A percentile compares a stretch with the other conserved stretches of the same genome.
phyloP scores from a whole-genome alignment of 2,888 invertebrate species.

The Lomographa bimaculata region DNA sequence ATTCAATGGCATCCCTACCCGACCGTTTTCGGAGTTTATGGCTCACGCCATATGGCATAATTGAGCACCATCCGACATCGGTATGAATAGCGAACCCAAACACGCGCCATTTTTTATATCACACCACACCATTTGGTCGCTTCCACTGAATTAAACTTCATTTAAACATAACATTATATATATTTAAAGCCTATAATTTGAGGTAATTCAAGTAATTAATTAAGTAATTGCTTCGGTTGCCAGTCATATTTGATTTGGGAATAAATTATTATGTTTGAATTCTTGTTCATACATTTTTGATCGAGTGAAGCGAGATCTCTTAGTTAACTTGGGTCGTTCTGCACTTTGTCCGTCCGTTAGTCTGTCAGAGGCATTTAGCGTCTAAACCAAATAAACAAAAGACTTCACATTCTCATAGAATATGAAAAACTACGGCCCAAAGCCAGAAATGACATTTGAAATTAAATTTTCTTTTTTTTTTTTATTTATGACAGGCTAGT shows the following conservation, averaged over 20 bases:
- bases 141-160: slow-evolving; percentile 12
- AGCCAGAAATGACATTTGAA: too few relatives aligned
- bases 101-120: slow-evolving; percentile 20
- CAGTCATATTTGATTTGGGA: not conserved
- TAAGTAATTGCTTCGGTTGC: not conserved
- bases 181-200: slow-evolving; percentile 1
- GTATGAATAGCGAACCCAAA: slow-evolving; percentile 42
- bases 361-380: too few relatives aligned
- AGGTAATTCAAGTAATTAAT: slow-evolving; percentile 5
- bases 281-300: too few relatives aligned
- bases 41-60: slow-evolving; percentile 36
- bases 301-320: too few relatives aligned
- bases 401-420: too few relatives aligned
- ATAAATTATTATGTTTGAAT: not conserved
- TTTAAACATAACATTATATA: slow-evolving; percentile 8
- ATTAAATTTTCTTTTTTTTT: too few relatives aligned
- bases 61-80: slow-evolving; percentile 39
- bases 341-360: too few relatives aligned
- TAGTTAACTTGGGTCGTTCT: too few relatives aligned
- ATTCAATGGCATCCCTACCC: slow-evolving; percentile 13
- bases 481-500: too few relatives aligned
- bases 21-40: slow-evolving; percentile 19
- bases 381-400: too few relatives aligned
- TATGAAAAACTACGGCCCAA: too few relatives aligned
- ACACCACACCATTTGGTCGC: slow-evolving; percentile 20